Percentiles rank a stretch among this genome's conserved stretches.
Evolutionary conservation across 2,797 vertebrate species (phyloP).

Genomic region (Rachycentron canadum): DNA sequence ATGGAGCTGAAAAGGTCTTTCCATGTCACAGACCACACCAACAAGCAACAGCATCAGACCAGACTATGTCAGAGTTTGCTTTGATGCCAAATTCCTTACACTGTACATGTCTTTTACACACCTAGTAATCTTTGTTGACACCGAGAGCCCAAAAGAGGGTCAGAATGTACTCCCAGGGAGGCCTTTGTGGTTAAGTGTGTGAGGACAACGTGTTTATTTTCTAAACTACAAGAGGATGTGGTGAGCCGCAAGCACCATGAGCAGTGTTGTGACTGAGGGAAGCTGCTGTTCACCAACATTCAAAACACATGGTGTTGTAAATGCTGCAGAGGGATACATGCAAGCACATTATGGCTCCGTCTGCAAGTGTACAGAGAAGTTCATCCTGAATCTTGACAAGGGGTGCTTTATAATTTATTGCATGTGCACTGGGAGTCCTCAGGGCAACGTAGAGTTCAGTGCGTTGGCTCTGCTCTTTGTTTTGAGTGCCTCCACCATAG

Average conservation of each 20-base stretch:
- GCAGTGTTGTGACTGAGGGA: constrained; percentile 59
- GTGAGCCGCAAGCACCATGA: constrained; percentile 71
- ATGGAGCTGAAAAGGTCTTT: constrained; percentile 8
- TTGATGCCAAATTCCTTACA: constrained; percentile 12
- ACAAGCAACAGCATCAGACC: constrained; percentile 25
- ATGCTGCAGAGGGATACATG: constrained; percentile 37
- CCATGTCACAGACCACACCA: not conserved
- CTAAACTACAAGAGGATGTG: constrained; percentile 84
- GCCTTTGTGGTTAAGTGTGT: constrained; percentile 68
- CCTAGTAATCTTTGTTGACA: constrained; percentile 62
- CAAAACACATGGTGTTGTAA: constrained; percentile 60
- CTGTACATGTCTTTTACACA: constrained; percentile 35
- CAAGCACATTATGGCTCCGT: not conserved
- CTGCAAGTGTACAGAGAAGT: not conserved
- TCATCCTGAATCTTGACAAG: constrained; percentile 35
- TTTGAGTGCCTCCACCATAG: not conserved
- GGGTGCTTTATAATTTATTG: constrained; percentile 55
- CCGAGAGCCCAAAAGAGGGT: constrained; percentile 64
- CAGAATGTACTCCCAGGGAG: constrained; percentile 67
- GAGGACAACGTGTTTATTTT: constrained; percentile 84
- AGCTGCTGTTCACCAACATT: constrained; percentile 59
- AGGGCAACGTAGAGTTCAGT: not conserved
- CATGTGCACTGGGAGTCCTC: constrained; percentile 22
- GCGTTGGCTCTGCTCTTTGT: constrained; percentile 24
- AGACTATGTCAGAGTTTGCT: constrained; percentile 1